Evolutionary conservation across 2,888 invertebrate species (phyloP).

Genomic region (Trichopoda pennipes): DNA sequence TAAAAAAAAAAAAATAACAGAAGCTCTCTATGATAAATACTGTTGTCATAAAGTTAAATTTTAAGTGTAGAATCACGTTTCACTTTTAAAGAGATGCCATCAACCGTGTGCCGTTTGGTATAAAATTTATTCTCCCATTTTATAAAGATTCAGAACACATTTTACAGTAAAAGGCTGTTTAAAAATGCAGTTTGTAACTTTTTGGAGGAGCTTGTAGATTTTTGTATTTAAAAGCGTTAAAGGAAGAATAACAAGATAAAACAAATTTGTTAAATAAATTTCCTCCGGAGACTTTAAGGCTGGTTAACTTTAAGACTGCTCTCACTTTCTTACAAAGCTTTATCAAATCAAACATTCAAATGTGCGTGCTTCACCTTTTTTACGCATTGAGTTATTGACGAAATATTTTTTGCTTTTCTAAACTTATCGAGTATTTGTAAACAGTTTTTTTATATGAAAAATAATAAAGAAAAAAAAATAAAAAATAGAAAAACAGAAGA

Average conservation of each 20-base stretch:
- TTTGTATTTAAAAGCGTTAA: too few relatives aligned
- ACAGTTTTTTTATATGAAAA: constrained; percentile 22
- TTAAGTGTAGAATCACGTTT: constrained; percentile 67
- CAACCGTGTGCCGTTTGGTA: not conserved
- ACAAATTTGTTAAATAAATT: too few relatives aligned
- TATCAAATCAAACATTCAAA: too few relatives aligned
- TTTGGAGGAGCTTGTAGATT: too few relatives aligned
- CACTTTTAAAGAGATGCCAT: constrained; percentile 29
- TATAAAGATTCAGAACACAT: not conserved
- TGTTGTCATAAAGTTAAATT: constrained; percentile 64
- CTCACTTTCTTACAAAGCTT: too few relatives aligned
- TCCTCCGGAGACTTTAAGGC: too few relatives aligned
- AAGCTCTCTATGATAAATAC: not conserved
- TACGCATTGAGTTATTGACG: not conserved
- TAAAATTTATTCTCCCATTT: constrained; percentile 27
- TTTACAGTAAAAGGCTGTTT: too few relatives aligned
- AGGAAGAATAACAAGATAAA: too few relatives aligned
- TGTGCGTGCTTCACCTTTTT: not conserved
- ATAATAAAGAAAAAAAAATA: not conserved
- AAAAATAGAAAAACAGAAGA: constrained; percentile 18
- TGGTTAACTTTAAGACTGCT: too few relatives aligned
- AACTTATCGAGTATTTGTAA: constrained; percentile 40
- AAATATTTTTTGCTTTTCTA: not conserved
- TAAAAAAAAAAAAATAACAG: not conserved
- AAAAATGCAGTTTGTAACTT: too few relatives aligned